These are phyloP conservation scores for Hemiscyllium ocellatum DNA, from an alignment of 2,113 vertebrate genomes.

Conservation along the genomic window DNA sequence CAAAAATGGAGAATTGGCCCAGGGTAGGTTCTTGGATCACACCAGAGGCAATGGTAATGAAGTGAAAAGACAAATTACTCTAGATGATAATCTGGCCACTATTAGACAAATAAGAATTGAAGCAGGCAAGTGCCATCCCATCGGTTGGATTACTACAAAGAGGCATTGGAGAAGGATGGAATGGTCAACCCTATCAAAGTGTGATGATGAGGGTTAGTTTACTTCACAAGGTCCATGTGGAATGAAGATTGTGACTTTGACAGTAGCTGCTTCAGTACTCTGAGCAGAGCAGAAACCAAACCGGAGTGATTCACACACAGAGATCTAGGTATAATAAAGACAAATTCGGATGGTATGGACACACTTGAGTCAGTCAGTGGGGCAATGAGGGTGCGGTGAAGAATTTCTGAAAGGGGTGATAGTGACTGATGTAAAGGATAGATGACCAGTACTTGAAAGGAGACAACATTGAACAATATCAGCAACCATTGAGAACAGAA, in stretches of 20 bases:
- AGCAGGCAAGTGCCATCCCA: neutral
- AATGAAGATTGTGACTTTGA: neutral
- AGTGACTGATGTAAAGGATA: too few species aligned
- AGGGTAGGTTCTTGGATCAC: neutral
- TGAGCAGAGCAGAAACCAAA: neutral
- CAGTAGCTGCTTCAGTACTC: neutral
- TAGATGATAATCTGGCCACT: neutral
- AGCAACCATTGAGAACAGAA: too few species aligned
- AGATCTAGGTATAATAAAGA: neutral
- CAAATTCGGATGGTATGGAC: neutral
- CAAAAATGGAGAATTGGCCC: too few species aligned
- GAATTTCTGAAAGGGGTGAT: too few species aligned
- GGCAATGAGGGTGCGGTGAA: too few species aligned
- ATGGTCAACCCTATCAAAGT: neutral
- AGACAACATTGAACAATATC: too few species aligned
- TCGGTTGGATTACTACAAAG: neutral
- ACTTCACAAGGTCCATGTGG: neutral
- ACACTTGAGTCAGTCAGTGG: too few species aligned
- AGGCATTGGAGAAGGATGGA: neutral
- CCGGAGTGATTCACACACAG: neutral
- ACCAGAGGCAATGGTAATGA: neutral
- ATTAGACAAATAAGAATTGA: neutral
- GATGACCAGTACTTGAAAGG: too few species aligned
- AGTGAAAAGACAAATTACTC: neutral
- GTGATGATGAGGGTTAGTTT: neutral